Evolutionary conservation across 2,888 invertebrate species (phyloP).

Genomic region (Pristionchus fissidentatus): DNA sequence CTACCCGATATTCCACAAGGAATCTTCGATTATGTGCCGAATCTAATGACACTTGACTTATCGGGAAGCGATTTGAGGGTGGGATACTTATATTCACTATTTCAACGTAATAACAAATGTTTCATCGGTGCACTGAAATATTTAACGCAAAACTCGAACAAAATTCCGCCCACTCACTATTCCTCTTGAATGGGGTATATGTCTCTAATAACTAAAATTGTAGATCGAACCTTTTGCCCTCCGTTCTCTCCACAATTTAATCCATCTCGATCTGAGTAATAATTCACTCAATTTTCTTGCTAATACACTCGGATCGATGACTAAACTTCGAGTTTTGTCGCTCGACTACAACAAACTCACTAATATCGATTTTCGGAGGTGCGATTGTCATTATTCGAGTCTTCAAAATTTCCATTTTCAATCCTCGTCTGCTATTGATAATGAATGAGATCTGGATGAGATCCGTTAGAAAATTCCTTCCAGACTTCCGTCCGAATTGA

Average conservation of each 20-base stretch:
- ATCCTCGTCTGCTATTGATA: too few species aligned
- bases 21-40: conserved; percentile 63
- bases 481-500: conserved; percentile 63
- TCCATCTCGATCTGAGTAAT: conserved; percentile 65
- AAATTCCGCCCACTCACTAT: too few species aligned
- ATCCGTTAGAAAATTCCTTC: not conserved
- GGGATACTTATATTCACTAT: not conserved
- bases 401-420: not conserved
- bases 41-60: conserved; percentile 67
- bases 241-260: conserved; percentile 60
- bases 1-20: conserved; percentile 61
- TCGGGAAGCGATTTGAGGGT: conserved; percentile 62
- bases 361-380: conserved; percentile 64
- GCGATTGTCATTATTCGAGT: not conserved
- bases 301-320: conserved; percentile 56
- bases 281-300: conserved; percentile 63
- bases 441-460: not conserved
- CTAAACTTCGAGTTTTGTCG: conserved; percentile 53
- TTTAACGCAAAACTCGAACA: too few species aligned
- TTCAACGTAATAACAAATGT: conserved; percentile 39
- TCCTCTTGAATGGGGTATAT: not conserved
- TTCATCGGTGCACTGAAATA: too few species aligned
- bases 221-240: conserved; percentile 63
- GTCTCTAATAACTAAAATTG: not conserved
- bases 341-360: conserved; percentile 61